Percentiles rank a stretch among this genome's conserved stretches.
Conservation (phyloP, 2,888 invertebrate species). For the Coronaproctus castanopsis region DNA sequence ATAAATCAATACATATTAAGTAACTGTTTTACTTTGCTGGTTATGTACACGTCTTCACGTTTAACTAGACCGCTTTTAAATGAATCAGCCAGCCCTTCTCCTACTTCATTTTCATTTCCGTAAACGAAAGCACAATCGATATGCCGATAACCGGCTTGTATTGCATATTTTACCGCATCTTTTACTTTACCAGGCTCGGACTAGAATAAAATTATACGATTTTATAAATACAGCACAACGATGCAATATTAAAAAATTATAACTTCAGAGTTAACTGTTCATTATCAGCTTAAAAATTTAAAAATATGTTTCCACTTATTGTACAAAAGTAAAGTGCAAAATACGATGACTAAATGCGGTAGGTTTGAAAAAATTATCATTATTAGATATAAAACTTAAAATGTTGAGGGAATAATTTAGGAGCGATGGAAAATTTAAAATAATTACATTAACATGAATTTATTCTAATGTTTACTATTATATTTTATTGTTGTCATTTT, state of each 20-base stretch:
- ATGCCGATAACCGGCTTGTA: conserved; percentile 55
- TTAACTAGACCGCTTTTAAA: conserved; percentile 41
- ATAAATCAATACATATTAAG: too few relatives aligned
- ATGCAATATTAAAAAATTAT: background rate
- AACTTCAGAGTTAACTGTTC: too few relatives aligned
- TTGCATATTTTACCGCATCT: conserved; percentile 46
- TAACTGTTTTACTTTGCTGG: conserved; percentile 41
- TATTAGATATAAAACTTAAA: too few relatives aligned
- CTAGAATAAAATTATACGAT: conserved; percentile 5
- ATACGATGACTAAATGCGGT: too few relatives aligned
- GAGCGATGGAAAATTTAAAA: too few relatives aligned
- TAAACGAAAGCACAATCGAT: conserved; percentile 55
- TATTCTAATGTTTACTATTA: too few relatives aligned
- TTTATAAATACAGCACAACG: too few relatives aligned
- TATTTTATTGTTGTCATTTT: too few relatives aligned
- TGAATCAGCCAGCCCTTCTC: conserved; percentile 39
- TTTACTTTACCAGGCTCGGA: conserved; percentile 37
- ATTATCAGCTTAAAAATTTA: background rate
- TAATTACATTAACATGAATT: too few relatives aligned
- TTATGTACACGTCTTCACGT: conserved; percentile 48
- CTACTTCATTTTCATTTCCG: conserved; percentile 48
- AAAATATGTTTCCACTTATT: background rate
- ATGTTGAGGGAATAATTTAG: too few relatives aligned
- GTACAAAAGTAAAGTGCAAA: background rate
- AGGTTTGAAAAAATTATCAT: too few relatives aligned